Conservation (phyloP, 1,140 invertebrate species). For the Coptotermes formosanus region DNA sequence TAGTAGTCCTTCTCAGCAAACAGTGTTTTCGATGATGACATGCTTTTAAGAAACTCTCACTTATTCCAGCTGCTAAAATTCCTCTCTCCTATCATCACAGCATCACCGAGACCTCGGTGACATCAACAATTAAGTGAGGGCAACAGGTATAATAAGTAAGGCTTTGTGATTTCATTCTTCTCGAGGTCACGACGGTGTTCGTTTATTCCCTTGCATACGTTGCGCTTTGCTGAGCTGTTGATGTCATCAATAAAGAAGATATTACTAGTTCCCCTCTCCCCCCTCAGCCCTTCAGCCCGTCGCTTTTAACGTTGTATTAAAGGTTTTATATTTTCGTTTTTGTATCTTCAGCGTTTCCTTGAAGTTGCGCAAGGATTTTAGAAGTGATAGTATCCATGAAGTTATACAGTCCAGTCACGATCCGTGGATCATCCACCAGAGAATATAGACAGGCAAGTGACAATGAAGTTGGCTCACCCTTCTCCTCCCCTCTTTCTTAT, state of each 20-base stretch:
- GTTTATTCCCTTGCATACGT: background rate
- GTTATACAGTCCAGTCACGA: background rate
- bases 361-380: background rate
- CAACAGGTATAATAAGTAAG: background rate
- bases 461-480: background rate
- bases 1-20: background rate
- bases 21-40: background rate
- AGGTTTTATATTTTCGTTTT: background rate
- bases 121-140: constrained; percentile 18
- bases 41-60: background rate
- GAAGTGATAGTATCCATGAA: background rate
- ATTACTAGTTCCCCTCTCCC: background rate
- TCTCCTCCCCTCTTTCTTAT: background rate
- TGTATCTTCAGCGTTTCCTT: background rate
- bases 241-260: constrained; percentile 13
- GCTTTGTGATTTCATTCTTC: background rate
- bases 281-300: background rate
- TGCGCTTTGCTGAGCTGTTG: background rate
- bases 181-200: background rate
- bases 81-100: background rate
- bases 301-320: background rate
- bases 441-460: background rate
- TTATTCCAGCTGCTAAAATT: background rate
- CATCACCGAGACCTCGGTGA: background rate
- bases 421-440: background rate